Base-by-base conservation (phyloP, 2,888 invertebrate genomes). In the Agriotes lineatus region DNA sequence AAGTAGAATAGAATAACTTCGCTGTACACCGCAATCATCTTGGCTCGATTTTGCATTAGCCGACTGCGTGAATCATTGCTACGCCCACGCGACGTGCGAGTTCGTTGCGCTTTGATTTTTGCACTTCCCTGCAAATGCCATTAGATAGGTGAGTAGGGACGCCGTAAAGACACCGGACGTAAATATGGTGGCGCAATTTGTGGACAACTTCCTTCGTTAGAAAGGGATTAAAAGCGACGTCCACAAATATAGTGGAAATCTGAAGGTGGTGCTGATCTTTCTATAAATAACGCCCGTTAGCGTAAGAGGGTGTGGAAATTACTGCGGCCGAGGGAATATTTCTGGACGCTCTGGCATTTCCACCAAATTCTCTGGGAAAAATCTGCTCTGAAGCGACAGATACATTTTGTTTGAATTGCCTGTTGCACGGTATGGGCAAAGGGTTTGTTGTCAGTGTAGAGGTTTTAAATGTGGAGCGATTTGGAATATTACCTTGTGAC, bases 161-260 rank as follows among this genome's bases (percentile, higher is more conserved):
- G 45, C 16, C 45, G 7, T 44, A 45, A 59, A 33, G 18, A 33
- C 30, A 39, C 14, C 12, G n/a, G 66, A 66, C 66, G 16, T 59
- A 50, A 59, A 66, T 66, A 42, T 65, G 33, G 60, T 42, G 44
- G 30, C 39, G 7, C 66, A 66, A 66, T 66, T 60, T 66, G 22
- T 7, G 22, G 39, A 39, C 42, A 20, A 60, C 14, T 37, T 66
- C 48, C 59, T 30, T 65, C 52, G 66, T 66, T 59, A 66, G 65
- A 60, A 59, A 35, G 19, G 59, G 66, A 66, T 66, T 66, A 66
- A 33, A 22, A 44, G 16, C 42, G 60, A 54, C 66, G 22, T 60
- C 52, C 39, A 39, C 14, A 18, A 25, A 33, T 14, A 14, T 37
- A 20, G 16, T 14, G 20, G 39, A 37, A 56, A 33, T 39, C 20